Base-by-base conservation (phyloP, 2,113 vertebrate genomes). In the Phasianus colchicus region DNA sequence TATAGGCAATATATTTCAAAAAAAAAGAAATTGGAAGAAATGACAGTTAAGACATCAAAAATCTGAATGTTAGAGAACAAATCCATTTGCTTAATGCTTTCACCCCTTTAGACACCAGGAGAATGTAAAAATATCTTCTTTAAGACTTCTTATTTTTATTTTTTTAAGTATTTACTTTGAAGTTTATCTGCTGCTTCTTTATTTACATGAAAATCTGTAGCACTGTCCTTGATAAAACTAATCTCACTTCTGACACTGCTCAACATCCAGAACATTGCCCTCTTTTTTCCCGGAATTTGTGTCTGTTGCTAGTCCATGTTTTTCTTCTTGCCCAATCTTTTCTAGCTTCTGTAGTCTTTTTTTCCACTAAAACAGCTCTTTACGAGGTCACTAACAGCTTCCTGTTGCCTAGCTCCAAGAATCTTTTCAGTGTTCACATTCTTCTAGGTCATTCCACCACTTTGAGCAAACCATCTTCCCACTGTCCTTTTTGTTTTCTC, bases 351-450 rank as follows among this genome's bases (percentile, higher is more conserved):
- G 58, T 85, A 90, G 58, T 22, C 64, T 83, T 82, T 90, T 43
- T 91, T 57, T 54, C 36, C 64, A 67, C 42, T 91, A 63, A 71
- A 93, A 60, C 45, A 93, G 78, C 55, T 80, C 29, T 77, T 96
- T 91, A 87, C 85, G 66, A 80, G 91, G 87, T 94, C 92, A 80
- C 19, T 89, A 89, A 92, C 50, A 94, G 74, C 57, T 93, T 96
- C 84, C 84, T 94, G 94, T n/a, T 0, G 0, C 85, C 82, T 79
- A 88, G 8, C 42, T 86, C 87, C 75, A 92, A 90, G 89, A 94
- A 90, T 82, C 58, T 73, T 90, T 91, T 61, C 84, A 87, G 9
- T 29, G 60, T 84, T 94, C 66, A 63, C 87, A 91, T 87, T 95
- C 86, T 95, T 95, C 78, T 93, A 73, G 54, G 89, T 92, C 92